These are phyloP conservation scores for Amiota mariae DNA, from an alignment of 2,888 invertebrate species.

Conservation along the genomic window DNA sequence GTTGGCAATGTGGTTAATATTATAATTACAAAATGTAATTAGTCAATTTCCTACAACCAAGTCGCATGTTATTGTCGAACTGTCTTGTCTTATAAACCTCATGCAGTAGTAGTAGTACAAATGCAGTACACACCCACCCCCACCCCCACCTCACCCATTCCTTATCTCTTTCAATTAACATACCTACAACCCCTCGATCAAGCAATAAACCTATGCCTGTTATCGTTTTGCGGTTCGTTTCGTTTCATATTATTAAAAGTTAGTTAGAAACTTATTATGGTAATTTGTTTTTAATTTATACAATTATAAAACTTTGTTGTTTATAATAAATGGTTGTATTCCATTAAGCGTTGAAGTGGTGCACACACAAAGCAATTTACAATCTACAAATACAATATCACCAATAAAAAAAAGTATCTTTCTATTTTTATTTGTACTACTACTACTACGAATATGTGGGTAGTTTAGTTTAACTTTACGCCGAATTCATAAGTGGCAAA, in stretches of 20 bases:
- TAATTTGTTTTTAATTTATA: constrained; percentile 51
- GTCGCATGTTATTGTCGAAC: constrained; percentile 11
- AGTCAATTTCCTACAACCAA: constrained; percentile 52
- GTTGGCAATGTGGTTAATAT: constrained; percentile 56
- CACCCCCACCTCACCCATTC: background rate
- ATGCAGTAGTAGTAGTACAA: too few relatives aligned
- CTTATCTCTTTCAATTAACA: background rate
- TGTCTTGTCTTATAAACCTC: constrained; percentile 6
- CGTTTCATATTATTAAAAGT: constrained; percentile 58
- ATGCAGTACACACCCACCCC: background rate
- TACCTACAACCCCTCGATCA: background rate
- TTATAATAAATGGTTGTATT: background rate
- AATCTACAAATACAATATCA: too few relatives aligned
- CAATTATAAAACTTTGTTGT: constrained; percentile 1
- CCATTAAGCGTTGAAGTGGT: constrained; percentile 2
- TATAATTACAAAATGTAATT: constrained; percentile 61
- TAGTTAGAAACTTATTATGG: constrained; percentile 63
- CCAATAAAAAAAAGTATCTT: too few relatives aligned
- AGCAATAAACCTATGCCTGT: background rate
- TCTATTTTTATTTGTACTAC: too few relatives aligned
- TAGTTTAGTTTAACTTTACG: too few relatives aligned
- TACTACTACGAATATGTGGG: too few relatives aligned
- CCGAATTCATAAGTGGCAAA: too few relatives aligned
- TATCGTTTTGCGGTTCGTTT: constrained; percentile 10
- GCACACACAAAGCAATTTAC: background rate